Evolutionary conservation across 1,140 invertebrate genomes (phyloP).

Genomic region (Bombus balteatus): DNA sequence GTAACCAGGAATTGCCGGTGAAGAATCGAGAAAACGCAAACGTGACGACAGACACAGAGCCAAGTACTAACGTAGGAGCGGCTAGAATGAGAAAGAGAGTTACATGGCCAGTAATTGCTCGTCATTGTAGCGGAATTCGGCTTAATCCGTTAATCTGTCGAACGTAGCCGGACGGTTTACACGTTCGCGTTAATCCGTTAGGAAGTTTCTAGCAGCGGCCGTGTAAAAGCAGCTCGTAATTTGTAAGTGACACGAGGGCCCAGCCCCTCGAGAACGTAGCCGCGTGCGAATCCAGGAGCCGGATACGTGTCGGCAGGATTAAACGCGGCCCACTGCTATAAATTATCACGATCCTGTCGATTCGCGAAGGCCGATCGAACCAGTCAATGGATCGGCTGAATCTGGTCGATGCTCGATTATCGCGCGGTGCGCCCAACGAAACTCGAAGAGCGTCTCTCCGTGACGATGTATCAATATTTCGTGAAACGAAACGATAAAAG

Average conservation of each 20-base stretch:
- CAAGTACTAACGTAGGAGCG: no score
- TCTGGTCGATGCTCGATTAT: constrained; percentile 28
- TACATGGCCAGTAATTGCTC: constrained; percentile 26
- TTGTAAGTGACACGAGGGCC: constrained; percentile 54
- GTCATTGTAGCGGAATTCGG: constrained; percentile 45
- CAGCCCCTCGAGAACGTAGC: constrained; percentile 33
- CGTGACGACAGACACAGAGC: no score
- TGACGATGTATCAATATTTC: neutral
- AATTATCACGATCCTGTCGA: constrained; percentile 48
- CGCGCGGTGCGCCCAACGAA: neutral
- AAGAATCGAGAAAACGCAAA: neutral
- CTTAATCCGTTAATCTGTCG: constrained; percentile 58
- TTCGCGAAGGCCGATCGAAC: constrained; percentile 33
- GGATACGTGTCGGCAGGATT: constrained; percentile 50
- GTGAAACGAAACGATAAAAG: neutral
- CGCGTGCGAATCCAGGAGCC: neutral
- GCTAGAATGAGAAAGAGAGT: neutral
- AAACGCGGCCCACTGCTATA: constrained; percentile 14
- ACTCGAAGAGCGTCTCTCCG: neutral
- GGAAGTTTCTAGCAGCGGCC: constrained; percentile 50
- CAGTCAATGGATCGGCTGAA: constrained; percentile 13
- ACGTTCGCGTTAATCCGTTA: constrained; percentile 50
- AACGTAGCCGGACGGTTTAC: constrained; percentile 46
- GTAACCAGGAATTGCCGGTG: rapidly evolving
- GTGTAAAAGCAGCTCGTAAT: constrained; percentile 57